These are phyloP conservation scores for Cybosia mesomella DNA, from an alignment of 2,888 invertebrate genomes.

Conservation along the genomic window DNA sequence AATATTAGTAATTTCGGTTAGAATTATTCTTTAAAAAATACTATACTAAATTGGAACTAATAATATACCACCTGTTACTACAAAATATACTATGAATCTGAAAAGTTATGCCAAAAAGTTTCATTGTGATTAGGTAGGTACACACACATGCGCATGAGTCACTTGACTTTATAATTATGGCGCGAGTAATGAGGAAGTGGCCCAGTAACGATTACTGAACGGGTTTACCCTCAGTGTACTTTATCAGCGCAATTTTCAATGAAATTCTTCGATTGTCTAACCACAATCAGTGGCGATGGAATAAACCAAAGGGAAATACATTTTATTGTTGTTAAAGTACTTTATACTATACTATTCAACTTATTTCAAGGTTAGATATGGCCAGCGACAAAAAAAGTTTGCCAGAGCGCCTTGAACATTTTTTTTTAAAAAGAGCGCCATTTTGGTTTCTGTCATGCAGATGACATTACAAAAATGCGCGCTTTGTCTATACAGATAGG, in stretches of 20 bases:
- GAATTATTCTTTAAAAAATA: too few relatives aligned
- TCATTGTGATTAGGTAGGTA: background rate
- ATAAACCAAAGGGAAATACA: background rate
- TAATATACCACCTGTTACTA: background rate
- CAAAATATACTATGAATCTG: background rate
- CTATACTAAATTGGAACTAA: too few relatives aligned
- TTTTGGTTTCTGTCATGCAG: too few relatives aligned
- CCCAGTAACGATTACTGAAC: slow-evolving; percentile 50
- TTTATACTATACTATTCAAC: background rate
- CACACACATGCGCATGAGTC: slow-evolving; percentile 51
- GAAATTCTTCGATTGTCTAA: background rate
- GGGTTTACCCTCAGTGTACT: slow-evolving; percentile 37
- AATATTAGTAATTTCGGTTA: too few relatives aligned
- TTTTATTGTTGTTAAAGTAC: background rate
- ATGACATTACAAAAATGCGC: too few relatives aligned
- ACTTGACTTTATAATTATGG: slow-evolving; percentile 47
- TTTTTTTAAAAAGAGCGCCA: too few relatives aligned
- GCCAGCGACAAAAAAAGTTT: too few relatives aligned
- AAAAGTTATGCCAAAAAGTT: background rate
- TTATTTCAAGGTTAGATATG: too few relatives aligned
- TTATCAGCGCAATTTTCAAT: slow-evolving; percentile 6
- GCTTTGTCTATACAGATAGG: too few relatives aligned
- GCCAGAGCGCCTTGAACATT: too few relatives aligned
- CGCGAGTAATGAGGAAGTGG: slow-evolving; percentile 59
- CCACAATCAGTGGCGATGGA: background rate